A percentile compares a stretch with the other conserved stretches of the same genome.
These are phyloP conservation scores for Varecia variegata DNA, from an alignment of 2,797 vertebrate species.

Conservation along the genomic window DNA sequence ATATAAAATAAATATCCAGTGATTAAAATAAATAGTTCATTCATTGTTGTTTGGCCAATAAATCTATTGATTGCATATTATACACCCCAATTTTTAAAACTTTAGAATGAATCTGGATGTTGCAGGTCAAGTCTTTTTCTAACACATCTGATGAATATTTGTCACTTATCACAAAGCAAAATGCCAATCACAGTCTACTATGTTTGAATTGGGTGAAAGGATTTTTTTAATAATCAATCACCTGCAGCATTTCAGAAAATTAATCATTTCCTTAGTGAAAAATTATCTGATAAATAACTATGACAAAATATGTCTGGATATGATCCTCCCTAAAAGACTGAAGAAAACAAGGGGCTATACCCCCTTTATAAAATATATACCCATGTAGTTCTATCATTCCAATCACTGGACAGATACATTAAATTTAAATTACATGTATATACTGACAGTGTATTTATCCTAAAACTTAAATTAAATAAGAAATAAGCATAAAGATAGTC, in stretches of 20 bases:
- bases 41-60: neutral
- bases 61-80: neutral
- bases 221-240: neutral
- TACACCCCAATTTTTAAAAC: neutral
- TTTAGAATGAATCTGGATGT: neutral
- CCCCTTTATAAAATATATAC: neutral
- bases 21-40: neutral
- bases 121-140: neutral
- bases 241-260: neutral
- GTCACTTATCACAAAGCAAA: neutral
- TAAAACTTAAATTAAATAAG: neutral
- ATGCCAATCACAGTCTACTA: too few species aligned
- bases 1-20: neutral
- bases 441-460: neutral
- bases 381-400: neutral
- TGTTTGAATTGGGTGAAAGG: neutral
- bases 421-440: neutral
- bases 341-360: neutral
- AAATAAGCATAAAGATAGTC: neutral
- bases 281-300: neutral
- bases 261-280: neutral
- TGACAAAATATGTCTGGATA: neutral
- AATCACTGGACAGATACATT: neutral
- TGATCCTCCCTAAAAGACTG: neutral
- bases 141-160: neutral